Conservation (phyloP, 2,888 invertebrate genomes). For the Eupithecia centaureata region DNA sequence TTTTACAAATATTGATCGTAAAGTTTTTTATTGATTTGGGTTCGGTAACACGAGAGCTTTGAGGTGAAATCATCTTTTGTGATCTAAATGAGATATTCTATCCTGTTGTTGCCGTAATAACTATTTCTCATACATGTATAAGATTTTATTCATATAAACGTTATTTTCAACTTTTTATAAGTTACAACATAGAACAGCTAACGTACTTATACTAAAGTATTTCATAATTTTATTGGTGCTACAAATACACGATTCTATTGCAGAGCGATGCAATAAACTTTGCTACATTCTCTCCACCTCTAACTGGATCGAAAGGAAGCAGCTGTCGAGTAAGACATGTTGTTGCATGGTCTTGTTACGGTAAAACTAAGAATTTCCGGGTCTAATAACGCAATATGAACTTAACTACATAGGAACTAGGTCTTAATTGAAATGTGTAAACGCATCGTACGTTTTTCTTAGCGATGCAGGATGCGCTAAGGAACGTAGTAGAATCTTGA, state of each 20-base stretch:
- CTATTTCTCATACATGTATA: not conserved
- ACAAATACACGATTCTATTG: conserved; percentile 15
- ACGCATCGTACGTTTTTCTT: conserved; percentile 39
- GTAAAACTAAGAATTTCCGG: conserved; percentile 36
- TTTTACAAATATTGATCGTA: conserved; percentile 46
- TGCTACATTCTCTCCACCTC: conserved; percentile 27
- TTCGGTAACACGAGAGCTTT: conserved; percentile 16
- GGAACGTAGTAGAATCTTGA: conserved; percentile 30
- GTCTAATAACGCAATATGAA: conserved; percentile 22
- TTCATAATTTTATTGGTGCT: conserved; percentile 5
- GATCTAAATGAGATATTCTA: conserved; percentile 9
- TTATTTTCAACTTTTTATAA: not conserved
- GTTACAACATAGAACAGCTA: not conserved
- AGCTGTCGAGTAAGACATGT: conserved; percentile 59
- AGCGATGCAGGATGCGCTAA: conserved; percentile 32
- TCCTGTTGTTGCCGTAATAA: not conserved
- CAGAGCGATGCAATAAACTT: conserved; percentile 20
- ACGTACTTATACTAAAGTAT: conserved; percentile 1
- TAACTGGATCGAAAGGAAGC: conserved; percentile 58
- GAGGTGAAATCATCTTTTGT: conserved; percentile 15
- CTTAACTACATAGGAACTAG: conserved; percentile 5
- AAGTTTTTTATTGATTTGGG: conserved; percentile 44
- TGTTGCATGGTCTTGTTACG: conserved; percentile 49
- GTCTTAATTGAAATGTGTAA: conserved; percentile 9
- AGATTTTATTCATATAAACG: not conserved